Evolutionary conservation across 2,113 vertebrate species (phyloP).

Genomic region (Myrmophylax atrothorax): DNA sequence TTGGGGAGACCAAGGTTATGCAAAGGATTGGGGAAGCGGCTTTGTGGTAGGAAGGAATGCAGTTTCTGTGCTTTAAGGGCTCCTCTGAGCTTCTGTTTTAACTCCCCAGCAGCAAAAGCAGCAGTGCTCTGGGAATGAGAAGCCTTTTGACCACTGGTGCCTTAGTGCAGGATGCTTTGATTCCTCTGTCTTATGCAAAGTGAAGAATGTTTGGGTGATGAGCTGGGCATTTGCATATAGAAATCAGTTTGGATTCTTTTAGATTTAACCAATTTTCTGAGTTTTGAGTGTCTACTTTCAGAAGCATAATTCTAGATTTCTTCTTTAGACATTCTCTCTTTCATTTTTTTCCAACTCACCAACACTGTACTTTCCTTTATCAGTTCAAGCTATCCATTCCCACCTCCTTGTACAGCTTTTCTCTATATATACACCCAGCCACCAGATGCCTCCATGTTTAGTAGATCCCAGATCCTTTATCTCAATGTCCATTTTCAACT

Average conservation of each 20-base stretch:
- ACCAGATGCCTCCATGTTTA: neutral
- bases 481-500: neutral
- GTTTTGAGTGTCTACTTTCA: neutral
- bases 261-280: neutral
- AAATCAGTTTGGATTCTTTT: slow-evolving; percentile 26
- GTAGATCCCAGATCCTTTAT: neutral
- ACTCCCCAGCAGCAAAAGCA: neutral
- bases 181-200: slow-evolving; percentile 39
- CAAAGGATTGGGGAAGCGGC: slow-evolving; percentile 63
- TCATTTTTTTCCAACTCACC: neutral
- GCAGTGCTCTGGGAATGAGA: neutral
- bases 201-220: slow-evolving; percentile 6
- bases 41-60: slow-evolving; percentile 61
- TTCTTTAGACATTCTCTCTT: neutral
- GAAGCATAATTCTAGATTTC: neutral
- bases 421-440: neutral
- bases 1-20: slow-evolving; percentile 55
- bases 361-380: neutral
- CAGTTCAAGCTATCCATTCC: neutral
- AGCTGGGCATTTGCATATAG: neutral
- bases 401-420: neutral
- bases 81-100: slow-evolving; percentile 32
- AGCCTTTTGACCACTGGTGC: neutral
- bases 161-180: neutral
- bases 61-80: slow-evolving; percentile 45